Evolutionary conservation across 2,888 invertebrate species (phyloP), one percentile per base, ranked within the genome.

Genomic region (Platypus cylindrus): DNA sequence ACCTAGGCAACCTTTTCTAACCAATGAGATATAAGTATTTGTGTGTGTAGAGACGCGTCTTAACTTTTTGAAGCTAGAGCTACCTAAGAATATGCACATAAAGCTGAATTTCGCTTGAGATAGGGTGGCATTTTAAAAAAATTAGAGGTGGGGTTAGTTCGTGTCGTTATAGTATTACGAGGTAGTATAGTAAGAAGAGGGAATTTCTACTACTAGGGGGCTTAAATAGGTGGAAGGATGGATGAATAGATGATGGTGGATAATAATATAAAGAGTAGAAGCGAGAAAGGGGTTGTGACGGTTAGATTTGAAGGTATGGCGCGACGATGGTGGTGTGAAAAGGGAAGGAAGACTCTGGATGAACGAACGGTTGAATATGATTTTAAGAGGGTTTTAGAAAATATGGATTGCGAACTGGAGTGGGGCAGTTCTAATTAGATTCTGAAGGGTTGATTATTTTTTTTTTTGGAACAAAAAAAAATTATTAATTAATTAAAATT

Each of bases 11-110:
- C 59, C 46, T 45, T 46, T 45, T 46, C 52, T 54, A 56, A 55
- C 59, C 59, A 59, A 59, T 59, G 56, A 57, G 57, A 58, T 51
- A 57, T 58, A 58, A 59, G 58, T 58, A 57, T 58, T n/a, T n/a
- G n/a, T n/a, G n/a, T n/a, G n/a, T n/a, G n/a, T n/a, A n/a, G 48
- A 32, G 32, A 46, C 51, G 51, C 56, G 55, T 59, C 59, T 59
- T 59, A 59, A 43, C 43, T 43, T 43, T 43, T 43, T 54, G 50
- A 50, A 50, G 45, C 46, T 48, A 51, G 52, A 52, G 51, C 51
- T 51, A 53, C 51, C 51, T 52, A 54, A 52, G 50, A 45, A 48
- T 47, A 47, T 48, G 45, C 41, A 32, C 37, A 46, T 58, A 58
- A 54, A 56, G 57, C 44, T 43, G 53, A 56, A 48, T 51, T 51